Evolutionary conservation across 2,113 vertebrate genomes (phyloP).

Genomic region (Lophotis ruficrista): DNA sequence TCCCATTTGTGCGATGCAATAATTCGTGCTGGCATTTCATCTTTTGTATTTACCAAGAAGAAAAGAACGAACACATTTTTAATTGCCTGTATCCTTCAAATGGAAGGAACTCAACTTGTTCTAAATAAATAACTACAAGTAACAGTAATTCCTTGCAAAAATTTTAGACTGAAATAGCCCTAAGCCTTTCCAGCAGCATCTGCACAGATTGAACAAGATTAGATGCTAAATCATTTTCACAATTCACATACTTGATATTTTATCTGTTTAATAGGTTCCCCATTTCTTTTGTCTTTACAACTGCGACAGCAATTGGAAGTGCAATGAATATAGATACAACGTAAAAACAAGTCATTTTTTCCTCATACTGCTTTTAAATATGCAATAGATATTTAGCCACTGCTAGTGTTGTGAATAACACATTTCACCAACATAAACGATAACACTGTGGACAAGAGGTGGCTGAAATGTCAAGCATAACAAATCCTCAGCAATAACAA

Average conservation of each 20-base stretch:
- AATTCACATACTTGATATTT: constrained; percentile 34
- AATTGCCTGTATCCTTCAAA: neutral
- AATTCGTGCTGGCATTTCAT: neutral
- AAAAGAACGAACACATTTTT: neutral
- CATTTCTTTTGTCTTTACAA: constrained; percentile 21
- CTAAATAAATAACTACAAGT: neutral
- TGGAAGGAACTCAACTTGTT: neutral
- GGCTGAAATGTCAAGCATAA: neutral
- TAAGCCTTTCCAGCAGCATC: constrained; percentile 5
- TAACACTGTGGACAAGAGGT: neutral
- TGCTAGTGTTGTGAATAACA: neutral
- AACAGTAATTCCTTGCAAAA: neutral
- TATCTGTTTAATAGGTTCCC: constrained; percentile 11
- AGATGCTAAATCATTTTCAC: constrained; percentile 37
- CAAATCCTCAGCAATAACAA: neutral
- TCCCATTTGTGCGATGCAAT: neutral
- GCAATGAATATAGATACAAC: constrained; percentile 5
- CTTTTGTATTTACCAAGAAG: neutral
- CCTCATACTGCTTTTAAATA: neutral
- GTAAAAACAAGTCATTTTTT: neutral
- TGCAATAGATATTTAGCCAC: neutral
- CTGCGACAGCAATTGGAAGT: neutral
- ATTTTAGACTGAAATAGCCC: neutral
- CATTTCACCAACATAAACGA: neutral
- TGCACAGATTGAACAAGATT: constrained; percentile 26